These are phyloP conservation scores for Neosalanx taihuensis DNA, from an alignment of 2,797 vertebrate species.

Conservation along the genomic window DNA sequence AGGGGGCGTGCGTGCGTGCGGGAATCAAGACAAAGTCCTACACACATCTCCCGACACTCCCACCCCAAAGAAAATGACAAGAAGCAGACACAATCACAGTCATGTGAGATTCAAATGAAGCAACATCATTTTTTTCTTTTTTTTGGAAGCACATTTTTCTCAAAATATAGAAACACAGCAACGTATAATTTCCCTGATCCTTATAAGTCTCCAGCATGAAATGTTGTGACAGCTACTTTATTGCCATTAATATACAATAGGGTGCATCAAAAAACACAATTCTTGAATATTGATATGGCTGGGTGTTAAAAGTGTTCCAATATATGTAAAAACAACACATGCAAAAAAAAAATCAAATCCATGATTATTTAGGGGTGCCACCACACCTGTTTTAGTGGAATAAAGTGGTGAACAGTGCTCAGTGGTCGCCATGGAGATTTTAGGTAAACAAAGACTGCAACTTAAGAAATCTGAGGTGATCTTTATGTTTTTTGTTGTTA, in stretches of 20 bases:
- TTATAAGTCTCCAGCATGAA: constrained; percentile 63
- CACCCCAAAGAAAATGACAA: constrained; percentile 31
- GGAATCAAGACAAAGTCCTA: constrained; percentile 67
- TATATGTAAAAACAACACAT: too few relatives aligned
- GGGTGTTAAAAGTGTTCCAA: too few relatives aligned
- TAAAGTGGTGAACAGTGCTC: too few relatives aligned
- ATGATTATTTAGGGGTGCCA: too few relatives aligned
- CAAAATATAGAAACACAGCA: constrained; percentile 72
- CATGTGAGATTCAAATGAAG: constrained; percentile 72
- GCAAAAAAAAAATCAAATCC: too few relatives aligned
- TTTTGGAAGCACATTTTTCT: constrained; percentile 81
- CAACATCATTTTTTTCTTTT: constrained; percentile 58
- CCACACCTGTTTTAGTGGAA: too few relatives aligned
- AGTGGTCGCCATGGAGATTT: too few relatives aligned
- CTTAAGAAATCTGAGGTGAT: too few relatives aligned
- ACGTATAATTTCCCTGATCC: constrained; percentile 83
- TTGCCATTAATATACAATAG: constrained; percentile 68
- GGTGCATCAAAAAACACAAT: too few relatives aligned
- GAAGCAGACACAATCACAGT: constrained; percentile 71
- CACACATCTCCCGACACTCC: constrained; percentile 53
- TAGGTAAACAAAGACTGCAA: too few relatives aligned
- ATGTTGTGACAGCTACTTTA: constrained; percentile 77
- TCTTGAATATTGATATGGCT: too few relatives aligned
- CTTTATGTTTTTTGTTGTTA: too few relatives aligned
- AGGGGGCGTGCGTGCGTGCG: constrained; percentile 25